Percentiles rank a stretch among this genome's conserved stretches.
Conservation (phyloP, 2,888 invertebrate genomes). For the Tryphoninae sp. region DNA sequence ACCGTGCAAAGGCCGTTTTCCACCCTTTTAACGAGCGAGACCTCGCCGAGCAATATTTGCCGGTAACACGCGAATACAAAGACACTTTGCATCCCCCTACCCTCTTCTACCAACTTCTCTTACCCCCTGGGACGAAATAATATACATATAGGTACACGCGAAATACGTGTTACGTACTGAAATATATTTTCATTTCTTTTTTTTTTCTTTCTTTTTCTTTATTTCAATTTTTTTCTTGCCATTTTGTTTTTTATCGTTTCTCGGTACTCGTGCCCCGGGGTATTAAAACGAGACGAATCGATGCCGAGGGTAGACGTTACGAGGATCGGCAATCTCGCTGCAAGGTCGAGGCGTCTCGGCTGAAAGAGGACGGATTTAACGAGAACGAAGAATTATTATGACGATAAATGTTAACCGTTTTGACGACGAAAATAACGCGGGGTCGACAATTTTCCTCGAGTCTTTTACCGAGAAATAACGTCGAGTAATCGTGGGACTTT, state of each 20-base stretch:
- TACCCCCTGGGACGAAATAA: neutral
- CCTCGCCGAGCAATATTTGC: conserved; percentile 26
- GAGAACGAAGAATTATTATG: conserved; percentile 5
- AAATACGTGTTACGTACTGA: neutral
- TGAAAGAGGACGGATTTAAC: neutral
- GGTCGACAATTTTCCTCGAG: neutral
- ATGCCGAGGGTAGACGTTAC: no score
- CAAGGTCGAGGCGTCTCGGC: no score
- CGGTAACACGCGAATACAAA: conserved; percentile 36
- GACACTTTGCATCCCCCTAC: conserved; percentile 9
- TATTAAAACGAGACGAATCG: no score
- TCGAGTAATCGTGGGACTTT: conserved; percentile 35
- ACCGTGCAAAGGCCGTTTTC: conserved; percentile 36
- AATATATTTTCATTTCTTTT: no score
- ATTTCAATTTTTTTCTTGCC: neutral
- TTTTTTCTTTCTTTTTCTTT: no score
- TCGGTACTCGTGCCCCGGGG: no score
- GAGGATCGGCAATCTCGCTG: no score
- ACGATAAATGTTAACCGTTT: neutral
- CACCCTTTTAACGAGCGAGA: conserved; percentile 35
- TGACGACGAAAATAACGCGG: conserved; percentile 7
- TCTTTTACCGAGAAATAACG: neutral
- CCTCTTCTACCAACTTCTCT: no score
- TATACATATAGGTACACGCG: neutral
- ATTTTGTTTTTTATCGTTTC: no score